Percentiles rank a stretch among this genome's conserved stretches.
These are phyloP conservation scores for Coreoperca whiteheadi DNA, from an alignment of 2,113 vertebrate species.

Conservation along the genomic window DNA sequence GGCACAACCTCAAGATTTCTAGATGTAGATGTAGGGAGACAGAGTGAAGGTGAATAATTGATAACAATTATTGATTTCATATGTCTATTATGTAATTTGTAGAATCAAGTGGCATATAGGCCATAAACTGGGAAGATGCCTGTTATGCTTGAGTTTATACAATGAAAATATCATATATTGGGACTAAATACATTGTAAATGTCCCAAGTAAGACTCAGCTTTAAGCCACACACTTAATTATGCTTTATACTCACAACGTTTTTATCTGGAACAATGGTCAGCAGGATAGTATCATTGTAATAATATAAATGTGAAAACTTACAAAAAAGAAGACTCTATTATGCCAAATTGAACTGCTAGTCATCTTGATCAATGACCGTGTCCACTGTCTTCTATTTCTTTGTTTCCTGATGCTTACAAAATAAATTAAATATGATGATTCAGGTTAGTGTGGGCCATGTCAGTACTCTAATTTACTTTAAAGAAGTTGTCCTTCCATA, in stretches of 20 bases:
- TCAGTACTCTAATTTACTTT: neutral
- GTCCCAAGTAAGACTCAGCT: neutral
- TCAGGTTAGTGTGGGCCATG: neutral
- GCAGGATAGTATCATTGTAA: neutral
- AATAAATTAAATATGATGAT: neutral
- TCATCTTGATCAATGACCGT: neutral
- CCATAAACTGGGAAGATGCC: no score
- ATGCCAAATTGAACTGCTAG: neutral
- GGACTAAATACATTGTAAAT: neutral
- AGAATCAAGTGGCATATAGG: neutral
- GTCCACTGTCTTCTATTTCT: neutral
- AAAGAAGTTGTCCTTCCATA: neutral
- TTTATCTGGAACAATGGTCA: neutral
- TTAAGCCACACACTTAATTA: neutral
- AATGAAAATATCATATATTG: neutral
- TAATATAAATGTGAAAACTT: neutral
- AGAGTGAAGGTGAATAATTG: neutral
- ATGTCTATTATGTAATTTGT: neutral
- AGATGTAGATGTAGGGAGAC: conserved; percentile 24
- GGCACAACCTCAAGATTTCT: conserved; percentile 31
- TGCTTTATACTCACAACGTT: neutral
- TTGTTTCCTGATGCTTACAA: neutral
- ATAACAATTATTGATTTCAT: neutral
- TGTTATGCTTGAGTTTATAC: neutral
- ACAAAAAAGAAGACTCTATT: neutral